phyloP scores from a whole-genome alignment of 2,113 vertebrate species.

The Orthonyx spaldingii region DNA sequence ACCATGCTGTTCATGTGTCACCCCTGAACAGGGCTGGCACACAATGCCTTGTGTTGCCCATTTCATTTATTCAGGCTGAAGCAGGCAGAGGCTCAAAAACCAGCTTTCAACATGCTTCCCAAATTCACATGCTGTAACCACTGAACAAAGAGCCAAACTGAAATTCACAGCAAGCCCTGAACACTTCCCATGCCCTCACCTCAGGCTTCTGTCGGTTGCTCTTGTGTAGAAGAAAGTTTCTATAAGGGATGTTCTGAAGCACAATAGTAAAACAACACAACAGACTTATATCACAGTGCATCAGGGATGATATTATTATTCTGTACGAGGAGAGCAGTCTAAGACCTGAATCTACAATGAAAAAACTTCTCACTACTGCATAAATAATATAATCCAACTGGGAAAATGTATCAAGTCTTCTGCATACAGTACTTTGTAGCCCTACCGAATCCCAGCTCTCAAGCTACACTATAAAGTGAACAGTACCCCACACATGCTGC shows the following conservation, averaged over 20 bases:
- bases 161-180: slow-evolving; percentile 35
- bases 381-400: background rate
- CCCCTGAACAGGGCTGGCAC: background rate
- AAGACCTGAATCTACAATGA: background rate
- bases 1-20: background rate
- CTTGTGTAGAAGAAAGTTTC: slow-evolving; percentile 58
- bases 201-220: slow-evolving; percentile 54
- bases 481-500: background rate
- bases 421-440: background rate
- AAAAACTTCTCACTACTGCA: background rate
- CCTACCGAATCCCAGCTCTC: background rate
- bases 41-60: background rate
- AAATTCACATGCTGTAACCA: slow-evolving; percentile 34
- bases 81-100: background rate
- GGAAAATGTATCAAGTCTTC: background rate
- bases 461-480: background rate
- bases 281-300: background rate
- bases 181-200: slow-evolving; percentile 55
- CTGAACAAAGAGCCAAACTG: background rate
- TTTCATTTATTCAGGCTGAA: background rate
- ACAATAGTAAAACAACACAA: slow-evolving; percentile 43
- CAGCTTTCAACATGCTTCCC: slow-evolving; percentile 45
- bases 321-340: background rate
- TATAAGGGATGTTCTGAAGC: slow-evolving; percentile 58
- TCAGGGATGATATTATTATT: background rate